A percentile compares a stretch with the other conserved stretches of the same genome.
Conservation (phyloP, 2,888 invertebrate genomes). For the Pachydiplax longipennis region DNA sequence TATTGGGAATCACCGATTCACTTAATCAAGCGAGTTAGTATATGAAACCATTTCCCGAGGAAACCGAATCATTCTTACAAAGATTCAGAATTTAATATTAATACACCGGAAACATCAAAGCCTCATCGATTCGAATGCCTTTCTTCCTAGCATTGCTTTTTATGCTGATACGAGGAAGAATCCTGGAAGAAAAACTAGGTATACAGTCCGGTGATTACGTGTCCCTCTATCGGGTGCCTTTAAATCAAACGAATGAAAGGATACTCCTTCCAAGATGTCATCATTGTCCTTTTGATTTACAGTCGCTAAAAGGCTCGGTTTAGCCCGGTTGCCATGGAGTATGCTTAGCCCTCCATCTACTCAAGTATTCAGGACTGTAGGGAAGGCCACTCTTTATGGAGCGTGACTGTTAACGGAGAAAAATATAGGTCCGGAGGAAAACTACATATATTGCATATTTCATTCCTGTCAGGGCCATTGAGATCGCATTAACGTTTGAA, state of each 20-base stretch:
- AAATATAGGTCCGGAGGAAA: background rate
- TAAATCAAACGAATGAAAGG: conserved; percentile 37
- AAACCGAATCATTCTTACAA: no score
- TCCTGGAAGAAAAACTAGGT: background rate
- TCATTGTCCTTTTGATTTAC: conserved; percentile 45
- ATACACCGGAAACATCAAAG: background rate
- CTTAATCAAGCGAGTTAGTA: no score
- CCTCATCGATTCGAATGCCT: background rate
- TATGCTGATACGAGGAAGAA: conserved; percentile 23
- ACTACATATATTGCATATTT: conserved; percentile 37
- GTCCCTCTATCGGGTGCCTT: background rate
- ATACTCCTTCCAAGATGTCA: conserved; percentile 30
- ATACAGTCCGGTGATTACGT: background rate
- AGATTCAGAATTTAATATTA: background rate
- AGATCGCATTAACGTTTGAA: conserved; percentile 28
- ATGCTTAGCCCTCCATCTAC: conserved; percentile 14
- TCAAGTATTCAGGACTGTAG: conserved; percentile 35
- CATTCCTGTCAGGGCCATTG: background rate
- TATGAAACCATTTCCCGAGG: no score
- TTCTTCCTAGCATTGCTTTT: background rate
- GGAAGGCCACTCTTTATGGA: background rate
- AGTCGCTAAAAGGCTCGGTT: conserved; percentile 43
- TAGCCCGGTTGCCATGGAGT: conserved; percentile 26
- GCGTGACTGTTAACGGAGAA: conserved; percentile 7
- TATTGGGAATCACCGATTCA: no score